phyloP scores from a whole-genome alignment of 1,140 invertebrate genomes.

The Temnothorax nylanderi region DNA sequence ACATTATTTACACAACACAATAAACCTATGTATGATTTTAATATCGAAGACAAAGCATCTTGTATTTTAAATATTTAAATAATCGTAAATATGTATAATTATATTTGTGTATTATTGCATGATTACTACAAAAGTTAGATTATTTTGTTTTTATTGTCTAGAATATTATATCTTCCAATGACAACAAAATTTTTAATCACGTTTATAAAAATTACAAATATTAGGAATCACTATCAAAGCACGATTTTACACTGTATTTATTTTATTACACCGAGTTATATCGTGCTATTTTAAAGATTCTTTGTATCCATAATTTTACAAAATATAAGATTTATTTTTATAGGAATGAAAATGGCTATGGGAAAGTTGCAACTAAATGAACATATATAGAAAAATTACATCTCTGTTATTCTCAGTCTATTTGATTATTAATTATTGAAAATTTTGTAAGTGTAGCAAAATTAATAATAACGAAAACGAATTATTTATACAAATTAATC shows the following conservation, averaged over 20 bases:
- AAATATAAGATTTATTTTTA: neutral
- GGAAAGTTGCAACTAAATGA: slow-evolving; percentile 11
- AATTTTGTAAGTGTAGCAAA: neutral
- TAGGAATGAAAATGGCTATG: neutral
- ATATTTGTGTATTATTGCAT: neutral
- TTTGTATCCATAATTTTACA: neutral
- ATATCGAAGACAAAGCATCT: neutral
- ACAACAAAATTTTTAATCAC: neutral
- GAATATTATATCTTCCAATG: neutral
- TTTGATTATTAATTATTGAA: slow-evolving; percentile 30
- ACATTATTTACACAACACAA: slow-evolving; percentile 11
- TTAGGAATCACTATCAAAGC: neutral
- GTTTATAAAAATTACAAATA: slow-evolving; percentile 4
- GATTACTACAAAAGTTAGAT: neutral
- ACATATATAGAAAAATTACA: neutral
- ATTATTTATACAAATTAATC: slow-evolving; percentile 17
- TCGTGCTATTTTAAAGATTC: neutral
- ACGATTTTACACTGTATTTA: slow-evolving; percentile 29
- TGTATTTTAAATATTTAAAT: neutral
- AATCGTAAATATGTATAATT: neutral
- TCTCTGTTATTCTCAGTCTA: neutral
- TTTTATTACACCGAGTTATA: neutral
- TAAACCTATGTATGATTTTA: neutral
- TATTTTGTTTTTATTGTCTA: neutral
- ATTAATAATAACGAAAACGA: neutral